A percentile compares a stretch with the other conserved stretches of the same genome.
Conservation (phyloP, 2,888 invertebrate species). For the Reticulitermes lucifugus region DNA sequence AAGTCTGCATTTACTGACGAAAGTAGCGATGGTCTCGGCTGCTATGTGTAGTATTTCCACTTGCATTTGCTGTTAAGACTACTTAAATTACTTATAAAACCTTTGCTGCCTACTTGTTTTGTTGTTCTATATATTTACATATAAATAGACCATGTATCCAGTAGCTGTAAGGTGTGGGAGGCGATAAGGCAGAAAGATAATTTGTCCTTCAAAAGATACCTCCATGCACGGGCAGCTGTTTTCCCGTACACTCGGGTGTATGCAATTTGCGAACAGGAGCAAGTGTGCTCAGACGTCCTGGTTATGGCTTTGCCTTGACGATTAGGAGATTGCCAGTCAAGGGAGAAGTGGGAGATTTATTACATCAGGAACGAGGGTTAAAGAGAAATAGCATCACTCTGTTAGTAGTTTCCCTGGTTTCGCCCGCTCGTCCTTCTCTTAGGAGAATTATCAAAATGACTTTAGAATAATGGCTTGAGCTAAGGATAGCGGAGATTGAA, state of each 20-base stretch:
- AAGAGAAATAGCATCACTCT: no score
- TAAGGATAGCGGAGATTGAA: no score
- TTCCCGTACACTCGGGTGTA: conserved; percentile 8
- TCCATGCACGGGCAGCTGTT: background rate
- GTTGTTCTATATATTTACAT: conserved; percentile 42
- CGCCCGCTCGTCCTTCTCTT: no score
- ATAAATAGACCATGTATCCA: conserved; percentile 28
- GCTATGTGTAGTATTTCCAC: no score
- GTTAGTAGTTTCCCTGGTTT: no score
- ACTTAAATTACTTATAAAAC: background rate
- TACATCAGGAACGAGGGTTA: no score
- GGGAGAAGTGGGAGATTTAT: no score
- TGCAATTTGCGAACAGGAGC: background rate
- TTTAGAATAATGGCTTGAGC: no score
- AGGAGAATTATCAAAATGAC: no score
- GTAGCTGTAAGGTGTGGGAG: conserved; percentile 22
- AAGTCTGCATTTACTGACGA: background rate
- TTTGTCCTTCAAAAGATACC: conserved; percentile 1
- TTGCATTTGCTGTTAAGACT: background rate
- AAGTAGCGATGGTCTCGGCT: background rate
- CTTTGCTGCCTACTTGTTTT: conserved; percentile 8
- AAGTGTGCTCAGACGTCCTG: no score
- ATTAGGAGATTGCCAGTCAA: no score
- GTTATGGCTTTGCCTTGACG: no score
- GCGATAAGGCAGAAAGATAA: conserved; percentile 30